phyloP scores from a whole-genome alignment of 2,888 invertebrate genomes.

The Polyommatus icarus region DNA sequence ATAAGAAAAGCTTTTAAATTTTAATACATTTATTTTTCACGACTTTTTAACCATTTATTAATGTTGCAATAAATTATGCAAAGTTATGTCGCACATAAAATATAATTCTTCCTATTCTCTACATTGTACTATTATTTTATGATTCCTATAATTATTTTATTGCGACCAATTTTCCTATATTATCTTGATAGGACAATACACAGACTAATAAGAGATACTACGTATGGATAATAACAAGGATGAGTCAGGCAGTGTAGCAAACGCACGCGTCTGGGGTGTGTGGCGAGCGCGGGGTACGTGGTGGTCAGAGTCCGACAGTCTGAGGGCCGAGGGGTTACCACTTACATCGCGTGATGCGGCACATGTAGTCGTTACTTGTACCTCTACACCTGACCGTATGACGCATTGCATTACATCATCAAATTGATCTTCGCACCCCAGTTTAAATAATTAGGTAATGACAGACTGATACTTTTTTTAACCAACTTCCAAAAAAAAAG shows the following conservation, averaged over 20 bases:
- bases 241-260: background rate
- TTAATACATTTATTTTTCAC: background rate
- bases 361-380: background rate
- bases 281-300: background rate
- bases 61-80: background rate
- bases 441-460: background rate
- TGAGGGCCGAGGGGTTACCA: background rate
- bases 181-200: too few relatives aligned
- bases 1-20: background rate
- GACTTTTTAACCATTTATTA: background rate
- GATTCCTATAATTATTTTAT: too few relatives aligned
- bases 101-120: background rate
- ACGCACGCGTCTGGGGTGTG: background rate
- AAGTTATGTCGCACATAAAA: background rate
- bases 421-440: background rate
- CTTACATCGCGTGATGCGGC: background rate
- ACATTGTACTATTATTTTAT: background rate
- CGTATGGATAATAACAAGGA: too few relatives aligned
- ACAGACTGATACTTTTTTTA: background rate
- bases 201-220: too few relatives aligned
- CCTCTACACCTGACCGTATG: background rate
- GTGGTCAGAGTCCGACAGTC: background rate
- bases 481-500: too few relatives aligned
- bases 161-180: too few relatives aligned
- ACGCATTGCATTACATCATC: slow-evolving; percentile 5